These are phyloP conservation scores for Beris chalybata DNA, from an alignment of 2,888 invertebrate genomes.

Conservation along the genomic window DNA sequence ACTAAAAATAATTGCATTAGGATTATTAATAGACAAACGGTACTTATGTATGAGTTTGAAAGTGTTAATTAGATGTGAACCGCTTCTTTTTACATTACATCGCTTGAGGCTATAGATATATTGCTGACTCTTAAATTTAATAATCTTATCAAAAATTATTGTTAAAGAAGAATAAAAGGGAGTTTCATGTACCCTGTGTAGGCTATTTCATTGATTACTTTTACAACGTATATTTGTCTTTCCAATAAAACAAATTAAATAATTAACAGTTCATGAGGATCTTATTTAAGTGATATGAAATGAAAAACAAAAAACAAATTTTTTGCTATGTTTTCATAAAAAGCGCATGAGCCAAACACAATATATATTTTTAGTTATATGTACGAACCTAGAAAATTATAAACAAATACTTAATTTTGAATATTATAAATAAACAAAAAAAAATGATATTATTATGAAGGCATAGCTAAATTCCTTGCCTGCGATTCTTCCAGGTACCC, in stretches of 20 bases:
- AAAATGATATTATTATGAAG: slow-evolving; percentile 31
- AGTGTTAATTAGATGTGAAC: slow-evolving; percentile 12
- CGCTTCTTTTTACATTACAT: slow-evolving; percentile 12
- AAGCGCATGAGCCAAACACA: slow-evolving; percentile 14
- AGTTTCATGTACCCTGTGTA: background rate
- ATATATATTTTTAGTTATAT: slow-evolving; percentile 3
- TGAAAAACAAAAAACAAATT: background rate
- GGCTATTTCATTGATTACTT: slow-evolving; percentile 29
- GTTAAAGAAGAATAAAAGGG: too few species aligned
- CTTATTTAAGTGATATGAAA: background rate
- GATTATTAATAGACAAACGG: too few species aligned
- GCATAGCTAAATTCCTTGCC: slow-evolving; percentile 37
- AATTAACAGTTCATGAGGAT: slow-evolving; percentile 3
- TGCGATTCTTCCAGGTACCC: slow-evolving; percentile 69
- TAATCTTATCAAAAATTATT: background rate
- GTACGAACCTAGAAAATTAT: background rate
- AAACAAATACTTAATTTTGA: background rate
- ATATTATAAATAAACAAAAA: slow-evolving; percentile 20
- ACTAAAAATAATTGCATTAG: too few species aligned
- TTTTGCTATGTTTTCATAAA: slow-evolving; percentile 33
- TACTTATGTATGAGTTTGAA: too few species aligned
- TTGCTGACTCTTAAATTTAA: slow-evolving; percentile 17
- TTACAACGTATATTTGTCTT: slow-evolving; percentile 9
- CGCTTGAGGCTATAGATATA: slow-evolving; percentile 11
- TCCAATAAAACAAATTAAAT: slow-evolving; percentile 1